phyloP scores from a whole-genome alignment of 1,140 invertebrate species.

The Lucilia cuprina region DNA sequence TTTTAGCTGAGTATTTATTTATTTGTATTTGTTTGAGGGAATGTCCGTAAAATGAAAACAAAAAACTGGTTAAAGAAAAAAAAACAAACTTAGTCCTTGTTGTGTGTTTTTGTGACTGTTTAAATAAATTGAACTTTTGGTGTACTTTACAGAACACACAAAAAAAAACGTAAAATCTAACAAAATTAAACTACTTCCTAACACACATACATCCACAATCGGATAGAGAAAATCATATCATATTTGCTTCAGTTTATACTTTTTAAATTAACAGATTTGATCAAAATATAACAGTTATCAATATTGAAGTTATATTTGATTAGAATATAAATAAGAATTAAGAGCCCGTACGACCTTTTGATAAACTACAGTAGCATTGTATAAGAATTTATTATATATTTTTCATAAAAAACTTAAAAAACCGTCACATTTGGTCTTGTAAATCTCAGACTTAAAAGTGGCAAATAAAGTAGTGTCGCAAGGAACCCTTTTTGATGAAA shows the following conservation, averaged over 20 bases:
- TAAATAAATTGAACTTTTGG: slow-evolving; percentile 13
- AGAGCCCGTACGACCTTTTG: no score
- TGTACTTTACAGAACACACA: neutral
- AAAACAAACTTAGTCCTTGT: neutral
- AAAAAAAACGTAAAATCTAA: neutral
- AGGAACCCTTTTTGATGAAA: no score
- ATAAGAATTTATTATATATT: no score
- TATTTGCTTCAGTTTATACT: neutral
- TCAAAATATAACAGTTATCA: neutral
- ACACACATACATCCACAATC: neutral
- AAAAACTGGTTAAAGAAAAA: neutral
- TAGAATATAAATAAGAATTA: no score
- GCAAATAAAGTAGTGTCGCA: no score
- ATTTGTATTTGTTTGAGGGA: neutral
- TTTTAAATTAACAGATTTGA: neutral
- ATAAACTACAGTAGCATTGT: no score
- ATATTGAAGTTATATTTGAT: no score
- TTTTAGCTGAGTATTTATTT: neutral
- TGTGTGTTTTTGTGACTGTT: neutral
- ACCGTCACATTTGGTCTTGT: no score
- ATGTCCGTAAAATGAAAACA: neutral
- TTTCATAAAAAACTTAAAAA: no score
- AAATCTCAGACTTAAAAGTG: no score
- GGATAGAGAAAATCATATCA: neutral
- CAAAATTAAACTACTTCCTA: neutral